These are phyloP conservation scores for Drosophila gunungcola DNA, from an alignment of 1,140 invertebrate species.

Conservation along the genomic window DNA sequence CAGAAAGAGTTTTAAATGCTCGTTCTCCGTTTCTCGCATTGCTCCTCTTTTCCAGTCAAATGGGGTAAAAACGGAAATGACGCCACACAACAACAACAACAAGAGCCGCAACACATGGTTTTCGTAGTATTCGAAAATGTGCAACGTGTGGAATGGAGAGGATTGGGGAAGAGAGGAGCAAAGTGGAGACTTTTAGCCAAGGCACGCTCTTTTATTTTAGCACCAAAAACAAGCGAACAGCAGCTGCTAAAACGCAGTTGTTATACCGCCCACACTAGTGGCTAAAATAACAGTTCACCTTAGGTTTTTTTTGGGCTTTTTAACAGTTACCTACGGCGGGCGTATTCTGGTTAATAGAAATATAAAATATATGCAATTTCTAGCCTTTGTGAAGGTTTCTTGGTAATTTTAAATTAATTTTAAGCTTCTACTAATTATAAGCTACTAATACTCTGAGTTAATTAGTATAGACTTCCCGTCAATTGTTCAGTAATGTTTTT, in stretches of 20 bases:
- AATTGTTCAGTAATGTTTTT: no score
- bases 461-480: no score
- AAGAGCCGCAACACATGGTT: conserved; percentile 20
- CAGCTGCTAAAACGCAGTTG: conserved; percentile 48
- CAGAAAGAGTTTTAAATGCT: conserved; percentile 35
- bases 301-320: neutral
- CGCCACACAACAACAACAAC: conserved; percentile 54
- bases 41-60: conserved; percentile 51
- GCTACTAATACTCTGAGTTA: no score
- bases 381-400: no score
- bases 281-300: conserved; percentile 27
- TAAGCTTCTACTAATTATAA: no score
- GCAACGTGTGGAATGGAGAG: conserved; percentile 49
- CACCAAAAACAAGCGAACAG: conserved; percentile 21
- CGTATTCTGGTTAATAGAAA: neutral
- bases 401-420: no score
- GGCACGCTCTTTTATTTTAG: conserved; percentile 55
- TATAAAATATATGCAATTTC: neutral
- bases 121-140: conserved; percentile 48
- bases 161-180: neutral
- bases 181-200: conserved; percentile 70
- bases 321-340: conserved; percentile 9
- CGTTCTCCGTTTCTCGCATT: neutral
- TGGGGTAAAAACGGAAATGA: conserved; percentile 78
- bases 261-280: conserved; percentile 36